Percentiles rank a stretch among this genome's conserved stretches.
Evolutionary conservation across 2,113 vertebrate species (phyloP).

Genomic region (Conger conger): DNA sequence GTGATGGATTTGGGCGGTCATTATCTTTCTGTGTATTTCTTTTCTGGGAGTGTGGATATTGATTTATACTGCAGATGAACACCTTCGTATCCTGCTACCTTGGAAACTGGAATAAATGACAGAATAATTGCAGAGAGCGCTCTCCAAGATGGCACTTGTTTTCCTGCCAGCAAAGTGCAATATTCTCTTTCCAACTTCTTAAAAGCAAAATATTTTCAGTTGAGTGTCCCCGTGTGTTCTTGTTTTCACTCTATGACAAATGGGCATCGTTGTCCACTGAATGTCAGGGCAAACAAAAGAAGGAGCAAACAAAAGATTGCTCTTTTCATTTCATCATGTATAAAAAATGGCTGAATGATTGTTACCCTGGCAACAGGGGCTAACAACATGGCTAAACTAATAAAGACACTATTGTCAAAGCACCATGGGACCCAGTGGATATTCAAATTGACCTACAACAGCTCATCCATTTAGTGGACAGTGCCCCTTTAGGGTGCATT

Average conservation of each 20-base stretch:
- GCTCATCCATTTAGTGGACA: conserved; percentile 1
- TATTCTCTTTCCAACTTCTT: background rate
- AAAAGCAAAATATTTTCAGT: background rate
- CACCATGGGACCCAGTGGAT: background rate
- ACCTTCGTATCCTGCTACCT: conserved; percentile 39
- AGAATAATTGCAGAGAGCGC: conserved; percentile 21
- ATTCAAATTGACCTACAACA: background rate
- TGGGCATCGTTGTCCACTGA: background rate
- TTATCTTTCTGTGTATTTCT: conserved; percentile 34
- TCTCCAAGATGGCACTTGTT: conserved; percentile 7
- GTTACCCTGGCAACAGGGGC: conserved; percentile 52
- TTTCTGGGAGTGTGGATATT: conserved; percentile 37
- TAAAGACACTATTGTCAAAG: conserved; percentile 17
- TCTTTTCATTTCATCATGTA: conserved; percentile 9
- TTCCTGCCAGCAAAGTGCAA: background rate
- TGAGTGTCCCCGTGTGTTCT: background rate
- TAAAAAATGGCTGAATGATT: conserved; percentile 36
- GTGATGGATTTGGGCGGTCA: conserved; percentile 38
- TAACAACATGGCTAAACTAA: conserved; percentile 36
- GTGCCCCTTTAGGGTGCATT: background rate
- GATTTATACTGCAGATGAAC: conserved; percentile 37
- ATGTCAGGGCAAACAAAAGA: background rate
- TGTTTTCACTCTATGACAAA: conserved; percentile 13
- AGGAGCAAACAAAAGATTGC: background rate
- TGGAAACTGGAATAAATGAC: conserved; percentile 42